These are phyloP conservation scores for Ictalurus punctatus DNA, from an alignment of 2,113 vertebrate genomes.

Conservation along the genomic window DNA sequence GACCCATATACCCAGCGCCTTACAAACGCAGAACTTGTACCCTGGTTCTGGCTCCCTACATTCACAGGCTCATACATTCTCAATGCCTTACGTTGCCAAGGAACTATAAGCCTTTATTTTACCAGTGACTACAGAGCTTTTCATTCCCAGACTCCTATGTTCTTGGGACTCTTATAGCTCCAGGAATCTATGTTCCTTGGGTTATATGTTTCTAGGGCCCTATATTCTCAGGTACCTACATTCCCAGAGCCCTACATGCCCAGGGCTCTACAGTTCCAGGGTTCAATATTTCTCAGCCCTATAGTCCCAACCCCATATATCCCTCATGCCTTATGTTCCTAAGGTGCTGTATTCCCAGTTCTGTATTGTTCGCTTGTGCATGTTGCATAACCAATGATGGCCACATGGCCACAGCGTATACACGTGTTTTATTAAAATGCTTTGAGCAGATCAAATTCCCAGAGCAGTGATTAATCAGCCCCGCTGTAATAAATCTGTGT, in stretches of 20 bases:
- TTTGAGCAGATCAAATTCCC: constrained; percentile 31
- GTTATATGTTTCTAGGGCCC: neutral
- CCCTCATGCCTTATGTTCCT: neutral
- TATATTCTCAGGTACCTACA: neutral
- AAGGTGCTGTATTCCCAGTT: neutral
- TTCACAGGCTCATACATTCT: neutral
- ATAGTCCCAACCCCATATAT: neutral
- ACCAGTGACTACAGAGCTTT: neutral
- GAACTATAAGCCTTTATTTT: neutral
- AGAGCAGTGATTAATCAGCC: constrained; percentile 48
- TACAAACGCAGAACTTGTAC: neutral
- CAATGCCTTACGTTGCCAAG: neutral
- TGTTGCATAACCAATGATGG: neutral
- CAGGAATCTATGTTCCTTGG: neutral
- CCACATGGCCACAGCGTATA: neutral
- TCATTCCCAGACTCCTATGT: neutral
- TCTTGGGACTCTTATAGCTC: neutral
- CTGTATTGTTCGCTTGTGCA: neutral
- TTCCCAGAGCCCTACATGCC: neutral
- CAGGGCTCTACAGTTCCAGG: neutral
- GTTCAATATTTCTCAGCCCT: neutral
- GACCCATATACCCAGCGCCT: neutral
- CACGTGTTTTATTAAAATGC: neutral
- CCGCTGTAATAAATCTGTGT: constrained; percentile 43
- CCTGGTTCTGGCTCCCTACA: neutral